Base-by-base conservation (phyloP, 2,888 invertebrate species). In the Aethes cnicana region DNA sequence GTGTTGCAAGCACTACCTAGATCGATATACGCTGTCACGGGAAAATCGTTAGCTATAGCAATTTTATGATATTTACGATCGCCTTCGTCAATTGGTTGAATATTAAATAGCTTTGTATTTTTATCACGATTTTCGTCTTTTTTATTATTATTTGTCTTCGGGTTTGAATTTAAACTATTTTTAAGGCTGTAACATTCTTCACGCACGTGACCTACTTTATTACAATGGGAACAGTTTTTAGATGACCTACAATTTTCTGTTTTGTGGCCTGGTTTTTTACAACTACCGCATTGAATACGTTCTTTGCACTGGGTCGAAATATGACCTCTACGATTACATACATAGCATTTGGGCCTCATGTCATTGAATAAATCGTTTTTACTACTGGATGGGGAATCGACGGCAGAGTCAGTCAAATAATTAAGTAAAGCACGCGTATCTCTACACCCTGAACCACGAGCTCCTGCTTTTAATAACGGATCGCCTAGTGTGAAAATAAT, bases 401-500 rank as follows among this genome's bases (percentile, higher is more conserved):
- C 6, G 2, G 26, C 41, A 7, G 50, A 28, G 35, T 44, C 54
- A 18, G 32, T 48, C 14, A 54, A 44, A 35, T 49, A 54, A 16
- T 39, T 48, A n/a, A 49, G 26, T 35, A 54, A 36, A 20, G 41
- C 23, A 41, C 33, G 32, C 1, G 56, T 53, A 8, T 53, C 49
- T 23, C 37, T 41, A 53, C 49, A 53, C 26, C 46, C 56, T 17
- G 47, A 30, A 37, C 56, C 56, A n/a, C 26, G 26, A 8, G 26
- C 26, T 12, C 47, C 53, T 7, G 49, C 32, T 18, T 53, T 56
- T 35, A 56, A 43, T 4, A 56, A 23, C 8, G 48, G 26, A 35
- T 56, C 48, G 8, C 36, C 35, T 12, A 56, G 8, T 2, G 56
- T 56, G 36, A 16, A 56, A 17, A 53, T 56, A 8, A 25, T 56